Base-by-base conservation (phyloP, 2,797 vertebrate species). In the Lophotriccus pileatus region DNA sequence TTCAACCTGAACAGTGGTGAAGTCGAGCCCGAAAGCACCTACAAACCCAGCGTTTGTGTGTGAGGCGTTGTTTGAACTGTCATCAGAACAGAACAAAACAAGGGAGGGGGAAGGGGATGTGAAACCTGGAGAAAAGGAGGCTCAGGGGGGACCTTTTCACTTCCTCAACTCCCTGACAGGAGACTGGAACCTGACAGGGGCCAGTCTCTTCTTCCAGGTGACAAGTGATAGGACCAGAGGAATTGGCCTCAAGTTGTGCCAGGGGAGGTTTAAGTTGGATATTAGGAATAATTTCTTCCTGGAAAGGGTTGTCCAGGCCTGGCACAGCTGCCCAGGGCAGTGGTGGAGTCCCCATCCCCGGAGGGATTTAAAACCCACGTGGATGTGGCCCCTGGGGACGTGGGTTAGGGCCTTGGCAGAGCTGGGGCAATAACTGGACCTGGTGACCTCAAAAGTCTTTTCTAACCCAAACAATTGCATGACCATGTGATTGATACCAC, bases 21-120 rank as follows among this genome's bases (percentile, higher is more conserved):
- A 10, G 72, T 44, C 0, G 0, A 53, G 69, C 39, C 73, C 64
- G 75, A 7, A 58, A 52, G 60, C 4, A 13, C 3, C 78, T 23
- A 30, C 86, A 67, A 5, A 36, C 41, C 58, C 12, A 20, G 3
- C 20, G 69, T 36, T 4, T 17, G 43, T 17, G 72, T 25, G 55
- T 23, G 64, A 7, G 49, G 52, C 23, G 9, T 2, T 56, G 58
- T 6, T 79, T 53, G 10, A 63, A 73, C 37, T 44, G 28, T 58
- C 36, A 6, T 6, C 2, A 17, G 62, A 47, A 50, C 1, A 47
- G 41, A 75, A 36, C 20, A 41, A 39, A 78, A 4, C 4, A 6
- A 27, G 21, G 22, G 9, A 47, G 5, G 3, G 21, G 41, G 8
- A 28, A 32, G 19, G 14, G 13, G 12, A 10, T 44, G 37, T 25